A percentile compares a stretch with the other conserved stretches of the same genome.
Evolutionary conservation across 2,113 vertebrate species (phyloP).

Genomic region (Pseudopodoces humilis): DNA sequence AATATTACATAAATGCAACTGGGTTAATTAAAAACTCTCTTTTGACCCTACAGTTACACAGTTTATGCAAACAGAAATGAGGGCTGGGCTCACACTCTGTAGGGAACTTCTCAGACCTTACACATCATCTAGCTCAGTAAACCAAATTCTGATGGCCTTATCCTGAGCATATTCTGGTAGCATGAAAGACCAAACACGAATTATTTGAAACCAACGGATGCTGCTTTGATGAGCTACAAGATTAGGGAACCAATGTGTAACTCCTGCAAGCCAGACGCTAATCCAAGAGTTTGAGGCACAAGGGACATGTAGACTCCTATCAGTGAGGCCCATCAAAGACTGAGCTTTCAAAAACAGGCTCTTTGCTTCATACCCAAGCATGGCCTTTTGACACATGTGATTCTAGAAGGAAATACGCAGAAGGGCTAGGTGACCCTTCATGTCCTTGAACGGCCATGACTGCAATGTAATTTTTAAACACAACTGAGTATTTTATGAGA

Average conservation of each 20-base stretch:
- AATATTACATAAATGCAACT: neutral
- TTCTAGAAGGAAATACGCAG: neutral
- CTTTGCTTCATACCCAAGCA: neutral
- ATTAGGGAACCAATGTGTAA: neutral
- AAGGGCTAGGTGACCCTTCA: neutral
- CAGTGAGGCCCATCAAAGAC: neutral
- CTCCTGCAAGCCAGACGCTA: neutral
- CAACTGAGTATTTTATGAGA: neutral
- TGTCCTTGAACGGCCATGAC: neutral
- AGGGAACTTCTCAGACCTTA: neutral
- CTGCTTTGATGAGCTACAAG: neutral
- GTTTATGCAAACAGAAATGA: neutral
- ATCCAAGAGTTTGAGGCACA: neutral
- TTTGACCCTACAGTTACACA: neutral
- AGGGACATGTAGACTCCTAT: neutral
- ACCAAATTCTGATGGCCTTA: neutral
- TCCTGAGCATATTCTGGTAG: neutral
- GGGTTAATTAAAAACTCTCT: neutral
- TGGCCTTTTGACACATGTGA: neutral
- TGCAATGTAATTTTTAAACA: neutral
- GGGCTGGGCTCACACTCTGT: neutral
- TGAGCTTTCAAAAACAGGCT: neutral
- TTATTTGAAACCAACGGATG: neutral
- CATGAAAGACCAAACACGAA: accelerated
- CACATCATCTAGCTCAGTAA: neutral